Percentiles rank a stretch among this genome's conserved stretches.
phyloP scores from a whole-genome alignment of 1,140 invertebrate species.

The Neocloeon triangulifer region DNA sequence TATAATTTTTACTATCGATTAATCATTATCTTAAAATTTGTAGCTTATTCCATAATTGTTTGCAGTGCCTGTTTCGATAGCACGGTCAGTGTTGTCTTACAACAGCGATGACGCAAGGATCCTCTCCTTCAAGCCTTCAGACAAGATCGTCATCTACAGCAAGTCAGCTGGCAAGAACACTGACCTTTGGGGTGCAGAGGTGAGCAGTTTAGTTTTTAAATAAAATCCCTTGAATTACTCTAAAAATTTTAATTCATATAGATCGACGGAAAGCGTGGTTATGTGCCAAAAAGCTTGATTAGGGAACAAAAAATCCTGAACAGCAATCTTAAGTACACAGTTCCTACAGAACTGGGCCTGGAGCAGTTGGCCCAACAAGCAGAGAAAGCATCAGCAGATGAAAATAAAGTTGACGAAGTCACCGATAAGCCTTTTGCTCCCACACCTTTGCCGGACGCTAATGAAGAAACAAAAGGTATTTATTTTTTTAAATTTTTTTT shows the following conservation, averaged over 20 bases:
- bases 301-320: conserved; percentile 23
- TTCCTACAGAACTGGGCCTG: conserved; percentile 26
- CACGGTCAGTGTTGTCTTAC: conserved; percentile 32
- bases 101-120: conserved; percentile 26
- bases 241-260: too few species aligned
- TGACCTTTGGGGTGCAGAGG: conserved; percentile 47
- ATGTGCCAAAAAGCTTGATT: conserved; percentile 33
- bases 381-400: not conserved
- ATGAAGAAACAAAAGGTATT: too few species aligned
- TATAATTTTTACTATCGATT: conserved; percentile 6
- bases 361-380: too few species aligned
- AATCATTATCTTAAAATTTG: conserved; percentile 9
- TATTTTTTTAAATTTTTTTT: too few species aligned
- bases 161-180: conserved; percentile 39
- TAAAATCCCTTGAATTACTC: conserved; percentile 5
- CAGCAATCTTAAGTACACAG: conserved; percentile 17
- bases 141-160: conserved; percentile 38
- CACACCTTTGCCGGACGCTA: too few species aligned
- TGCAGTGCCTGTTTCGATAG: conserved; percentile 37
- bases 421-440: too few species aligned
- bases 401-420: too few species aligned
- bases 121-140: conserved; percentile 34
- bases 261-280: conserved; percentile 42
- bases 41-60: conserved; percentile 4
- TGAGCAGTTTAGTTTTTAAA: conserved; percentile 14